phyloP scores from a whole-genome alignment of 2,888 invertebrate species.

The Halictus ligatus region DNA sequence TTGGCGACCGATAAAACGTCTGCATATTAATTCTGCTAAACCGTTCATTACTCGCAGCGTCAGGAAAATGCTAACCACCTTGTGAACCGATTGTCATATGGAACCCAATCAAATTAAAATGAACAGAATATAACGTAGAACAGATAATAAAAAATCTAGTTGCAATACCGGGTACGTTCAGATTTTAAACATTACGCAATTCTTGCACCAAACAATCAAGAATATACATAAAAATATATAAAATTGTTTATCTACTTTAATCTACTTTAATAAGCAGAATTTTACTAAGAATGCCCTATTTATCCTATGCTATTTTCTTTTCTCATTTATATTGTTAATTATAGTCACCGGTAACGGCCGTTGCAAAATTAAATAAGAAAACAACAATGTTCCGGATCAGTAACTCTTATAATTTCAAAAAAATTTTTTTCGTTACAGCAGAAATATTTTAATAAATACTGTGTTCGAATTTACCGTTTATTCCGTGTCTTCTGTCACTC shows the following conservation, averaged over 20 bases:
- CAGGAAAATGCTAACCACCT: background rate
- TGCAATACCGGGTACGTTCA: background rate
- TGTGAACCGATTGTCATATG: background rate
- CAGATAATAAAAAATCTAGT: background rate
- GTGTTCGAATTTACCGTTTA: background rate
- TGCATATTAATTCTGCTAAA: slow-evolving; percentile 42
- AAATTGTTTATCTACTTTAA: too few species aligned
- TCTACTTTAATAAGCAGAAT: background rate
- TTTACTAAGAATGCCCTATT: background rate
- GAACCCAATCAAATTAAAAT: background rate
- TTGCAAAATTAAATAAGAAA: too few species aligned
- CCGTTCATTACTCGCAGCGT: background rate
- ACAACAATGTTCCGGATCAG: too few species aligned
- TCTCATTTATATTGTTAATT: too few species aligned
- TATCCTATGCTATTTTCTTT: too few species aligned
- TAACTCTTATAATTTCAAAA: too few species aligned
- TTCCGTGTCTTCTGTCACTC: background rate
- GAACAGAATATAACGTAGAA: background rate
- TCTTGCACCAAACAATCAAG: background rate
- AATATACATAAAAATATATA: background rate
- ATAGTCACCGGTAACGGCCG: too few species aligned
- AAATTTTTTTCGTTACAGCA: background rate
- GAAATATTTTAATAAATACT: background rate
- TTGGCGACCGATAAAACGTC: slow-evolving; percentile 20
- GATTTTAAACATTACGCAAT: background rate